Evolutionary conservation across 2,888 invertebrate genomes (phyloP), one percentile per base, ranked within the genome.

Genomic region (Pandemis cinnamomeana): DNA sequence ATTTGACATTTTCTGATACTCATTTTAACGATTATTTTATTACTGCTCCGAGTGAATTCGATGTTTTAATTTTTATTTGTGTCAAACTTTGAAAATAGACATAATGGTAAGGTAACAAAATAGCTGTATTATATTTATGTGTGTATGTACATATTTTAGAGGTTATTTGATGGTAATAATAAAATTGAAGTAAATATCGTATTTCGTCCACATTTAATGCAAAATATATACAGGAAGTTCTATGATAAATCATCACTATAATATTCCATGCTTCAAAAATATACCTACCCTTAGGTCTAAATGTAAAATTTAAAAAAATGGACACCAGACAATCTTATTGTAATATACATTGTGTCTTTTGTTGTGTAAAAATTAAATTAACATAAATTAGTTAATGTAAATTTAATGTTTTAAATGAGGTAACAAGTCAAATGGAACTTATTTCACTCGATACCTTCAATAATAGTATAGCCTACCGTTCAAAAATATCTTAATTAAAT

Each of bases 201-300:
- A 86, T 87, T 87, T 88, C 92, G 93, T 93, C 92, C 93, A 92
- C 87, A 88, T 84, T 87, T 77, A 86, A 82, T 81, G 82, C 71
- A 75, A 66, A 71, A 70, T 64, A 44, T 68, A 68, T 67, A 76
- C 77, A 67, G 46, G 51, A 67, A 67, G 13, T 48, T 62, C 63
- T 62, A 55, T 51, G 61, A 48, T 70, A 60, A 58, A 60, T 53
- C 42, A 66, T 60, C n/a, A 11, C 20, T 27, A 53, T 61, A 7
- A 27, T 42, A 13, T 27, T 36, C 48, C 41, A 60, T 71, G 60
- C 71, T 71, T 71, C 60, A 71, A 71, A 42, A 64, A 15, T 58
- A 66, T 66, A 71, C n/a, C 20, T 48, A 66, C 60, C 67, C 10
- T 13, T 71, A 71, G 67, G 51, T 48, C 8, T 66, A 27, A 48